Conservation (phyloP, 1,140 invertebrate genomes). For the Megalonaias nervosa region DNA sequence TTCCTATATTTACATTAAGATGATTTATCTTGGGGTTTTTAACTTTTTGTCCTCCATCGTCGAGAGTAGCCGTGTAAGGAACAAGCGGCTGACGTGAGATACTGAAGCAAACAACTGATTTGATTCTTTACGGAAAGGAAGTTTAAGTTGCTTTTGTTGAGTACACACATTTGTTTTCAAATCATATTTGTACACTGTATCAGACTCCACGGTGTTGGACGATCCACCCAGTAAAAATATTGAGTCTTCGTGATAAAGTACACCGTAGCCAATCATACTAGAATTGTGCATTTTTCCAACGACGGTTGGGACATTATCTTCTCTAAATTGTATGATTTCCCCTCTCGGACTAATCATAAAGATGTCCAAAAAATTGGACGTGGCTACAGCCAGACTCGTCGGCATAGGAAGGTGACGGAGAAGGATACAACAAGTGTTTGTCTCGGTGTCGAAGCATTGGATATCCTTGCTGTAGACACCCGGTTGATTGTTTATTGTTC, state of each 20-base stretch:
- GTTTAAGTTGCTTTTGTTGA: constrained; percentile 3
- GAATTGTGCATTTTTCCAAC: constrained; percentile 12
- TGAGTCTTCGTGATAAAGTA: constrained; percentile 15
- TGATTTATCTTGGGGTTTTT: too few relatives aligned
- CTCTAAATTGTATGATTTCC: constrained; percentile 28
- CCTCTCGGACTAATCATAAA: constrained; percentile 29
- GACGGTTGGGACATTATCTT: constrained; percentile 5
- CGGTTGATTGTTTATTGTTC: constrained; percentile 5
- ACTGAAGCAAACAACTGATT: constrained; percentile 19
- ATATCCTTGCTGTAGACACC: constrained; percentile 31
- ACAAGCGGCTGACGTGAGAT: constrained; percentile 16
- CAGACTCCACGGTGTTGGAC: constrained; percentile 16
- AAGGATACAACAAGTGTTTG: constrained; percentile 19
- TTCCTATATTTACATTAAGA: too few relatives aligned
- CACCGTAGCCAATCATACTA: constrained; percentile 16
- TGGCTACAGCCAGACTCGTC: constrained; percentile 19
- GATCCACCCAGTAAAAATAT: constrained; percentile 25
- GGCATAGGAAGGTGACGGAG: constrained; percentile 23
- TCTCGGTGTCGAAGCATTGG: constrained; percentile 27
- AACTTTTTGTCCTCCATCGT: too few relatives aligned
- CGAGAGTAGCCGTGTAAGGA: not conserved
- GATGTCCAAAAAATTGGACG: constrained; percentile 14
- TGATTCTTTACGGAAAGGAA: constrained; percentile 23
- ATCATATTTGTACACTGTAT: constrained; percentile 26
- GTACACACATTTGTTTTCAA: constrained; percentile 1